phyloP scores from a whole-genome alignment of 2,113 vertebrate species.

The Macrotis lagotis region DNA sequence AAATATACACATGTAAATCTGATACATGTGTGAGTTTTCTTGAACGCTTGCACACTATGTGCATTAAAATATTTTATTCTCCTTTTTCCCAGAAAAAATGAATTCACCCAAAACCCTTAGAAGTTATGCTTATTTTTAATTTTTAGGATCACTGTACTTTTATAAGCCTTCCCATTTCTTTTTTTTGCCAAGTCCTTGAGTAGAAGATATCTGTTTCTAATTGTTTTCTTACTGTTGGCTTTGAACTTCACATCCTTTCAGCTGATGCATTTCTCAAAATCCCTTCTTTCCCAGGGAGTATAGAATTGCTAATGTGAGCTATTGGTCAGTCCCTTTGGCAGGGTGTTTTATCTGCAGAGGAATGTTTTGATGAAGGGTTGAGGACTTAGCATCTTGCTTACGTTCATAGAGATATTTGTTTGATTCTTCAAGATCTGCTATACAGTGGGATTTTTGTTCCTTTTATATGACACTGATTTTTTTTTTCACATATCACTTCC shows the following conservation, averaged over 20 bases:
- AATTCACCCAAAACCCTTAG: constrained; percentile 52
- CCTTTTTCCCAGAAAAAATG: constrained; percentile 57
- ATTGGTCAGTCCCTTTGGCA: constrained; percentile 70
- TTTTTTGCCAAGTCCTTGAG: constrained; percentile 70
- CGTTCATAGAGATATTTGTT: constrained; percentile 70
- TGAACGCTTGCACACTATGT: constrained; percentile 23
- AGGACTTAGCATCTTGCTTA: constrained; percentile 58
- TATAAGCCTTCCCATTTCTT: constrained; percentile 67
- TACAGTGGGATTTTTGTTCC: constrained; percentile 59
- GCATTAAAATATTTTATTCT: constrained; percentile 38
- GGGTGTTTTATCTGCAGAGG: constrained; percentile 76
- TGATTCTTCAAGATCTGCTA: constrained; percentile 74
- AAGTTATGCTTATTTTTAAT: constrained; percentile 56
- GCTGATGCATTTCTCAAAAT: constrained; percentile 77
- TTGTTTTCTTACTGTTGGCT: constrained; percentile 83
- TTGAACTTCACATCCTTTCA: constrained; percentile 81
- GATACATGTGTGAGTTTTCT: constrained; percentile 16
- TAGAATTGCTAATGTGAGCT: constrained; percentile 76
- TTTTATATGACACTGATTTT: constrained; percentile 64
- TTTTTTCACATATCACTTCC: constrained; percentile 69
- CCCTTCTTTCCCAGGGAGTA: constrained; percentile 72
- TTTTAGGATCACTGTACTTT: constrained; percentile 72
- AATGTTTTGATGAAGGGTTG: constrained; percentile 79
- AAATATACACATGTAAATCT: background rate
- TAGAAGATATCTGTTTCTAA: constrained; percentile 81